Evolutionary conservation across 2,797 vertebrate genomes (phyloP), one percentile per base, ranked within the genome.

Genomic region (Sitta carolinensis): DNA sequence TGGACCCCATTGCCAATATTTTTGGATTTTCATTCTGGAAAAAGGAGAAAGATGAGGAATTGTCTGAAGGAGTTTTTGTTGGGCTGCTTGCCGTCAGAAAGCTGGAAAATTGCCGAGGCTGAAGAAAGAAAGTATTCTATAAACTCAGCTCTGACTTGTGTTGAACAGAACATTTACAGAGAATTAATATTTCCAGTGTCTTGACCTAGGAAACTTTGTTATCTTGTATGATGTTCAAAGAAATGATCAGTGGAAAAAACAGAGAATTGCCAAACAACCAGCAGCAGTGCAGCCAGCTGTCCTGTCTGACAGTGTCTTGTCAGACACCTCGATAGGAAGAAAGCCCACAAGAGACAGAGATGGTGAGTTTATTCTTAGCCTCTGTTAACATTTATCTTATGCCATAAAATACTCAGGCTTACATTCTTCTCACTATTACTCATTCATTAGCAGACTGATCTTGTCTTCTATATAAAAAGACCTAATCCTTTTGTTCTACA

Each of bases 21-120:
- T 90, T 95, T 80, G 72, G 90, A 88, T 74, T 95, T 96, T 96
- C 73, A 70, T 82, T 94, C 84, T 94, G 92, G 91, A 95, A 90
- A 95, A 95, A 91, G 27, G 21, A 91, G 75, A 61, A 81, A 88
- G 82, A 95, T 84, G 80, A 95, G n/a, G 85, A 94, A 93, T 91
- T 84, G 92, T 89, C 93, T 93, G 73, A 81, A 94, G 73, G 78
- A 82, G 52, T 19, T 26, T 93, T 95, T 91, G 93, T 57, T 85
- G 91, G 92, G 95, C 92, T 94, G 59, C 66, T 59, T 90, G 84
- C 89, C 91, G 50, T 96, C 76, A 82, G n/a, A 91, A 89, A 93
- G 57, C 23, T 91, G 92, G 89, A 94, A 92, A 25, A 61, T 16
- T 93, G 90, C 90, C 84, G 7, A 74, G 63, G 34, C 15, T 76